Evolutionary conservation across 1,140 invertebrate genomes (phyloP), one percentile per base, ranked within the genome.

Genomic region (Meloidogyne floridensis): DNA sequence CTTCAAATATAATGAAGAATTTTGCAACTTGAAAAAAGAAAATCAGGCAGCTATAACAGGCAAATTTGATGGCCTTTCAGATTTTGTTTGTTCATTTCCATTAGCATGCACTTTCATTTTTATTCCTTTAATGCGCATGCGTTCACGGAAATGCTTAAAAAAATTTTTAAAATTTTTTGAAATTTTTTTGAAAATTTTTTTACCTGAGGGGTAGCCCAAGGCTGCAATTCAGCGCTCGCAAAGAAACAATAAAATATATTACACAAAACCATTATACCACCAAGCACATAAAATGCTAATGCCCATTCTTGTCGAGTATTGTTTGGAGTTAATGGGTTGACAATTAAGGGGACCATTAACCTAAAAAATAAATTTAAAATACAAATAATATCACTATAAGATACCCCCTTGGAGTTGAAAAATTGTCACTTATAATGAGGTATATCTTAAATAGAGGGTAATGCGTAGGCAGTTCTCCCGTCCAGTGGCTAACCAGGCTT

Each of bases 261-360:
- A 65, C 81, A 83, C 1, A 54, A 53, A 69, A 84, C 78, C 81
- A 84, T 84, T 47, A 84, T 84, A 42, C 42, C 82, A 5, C 51
- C 83, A 9, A 83, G 42, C 3, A 59, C 72, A 65, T 80, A 84
- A 56, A 84, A 84, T 6, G 83, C 83, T 18, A 78, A 51, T 76
- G 82, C 81, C 83, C 83, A 84, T 73, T 84, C 81, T 84, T 84
- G 53, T 73, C 51, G 42, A 32, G 83, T 83, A 73, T 84, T 84
- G 18, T 83, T 81, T 42, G 72, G 59, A 8, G 83, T 84, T n/a
- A 84, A 71, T 10, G 83, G 54, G 72, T 84, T 84, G 8, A 84
- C 83, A 69, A 84, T 84, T 51, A 84, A 18, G 15, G 83, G 83
- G 3, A 84, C 75, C 3, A 83, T 8, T 7, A 79, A 72, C 77